These are phyloP conservation scores for Muntiacus muntjak DNA, from an alignment of 2,113 vertebrate species.

Conservation along the genomic window DNA sequence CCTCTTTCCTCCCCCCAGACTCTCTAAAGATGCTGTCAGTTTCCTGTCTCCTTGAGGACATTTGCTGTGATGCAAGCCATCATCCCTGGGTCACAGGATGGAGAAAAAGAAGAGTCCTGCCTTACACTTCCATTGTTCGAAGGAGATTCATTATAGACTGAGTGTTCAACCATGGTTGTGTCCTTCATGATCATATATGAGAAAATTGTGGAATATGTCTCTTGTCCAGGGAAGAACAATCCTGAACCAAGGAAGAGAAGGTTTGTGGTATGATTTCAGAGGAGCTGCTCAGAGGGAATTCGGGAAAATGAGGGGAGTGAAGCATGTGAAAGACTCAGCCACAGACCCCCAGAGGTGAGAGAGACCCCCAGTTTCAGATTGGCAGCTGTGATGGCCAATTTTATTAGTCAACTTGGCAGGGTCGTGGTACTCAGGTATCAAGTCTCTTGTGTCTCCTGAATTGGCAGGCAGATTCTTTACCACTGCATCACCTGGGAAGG, in stretches of 20 bases:
- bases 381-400: too few species aligned
- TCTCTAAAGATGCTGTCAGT: background rate
- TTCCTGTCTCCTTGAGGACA: background rate
- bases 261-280: too few species aligned
- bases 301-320: background rate
- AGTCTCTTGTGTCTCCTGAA: rapidly evolving
- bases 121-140: background rate
- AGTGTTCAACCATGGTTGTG: background rate
- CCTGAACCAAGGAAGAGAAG: background rate
- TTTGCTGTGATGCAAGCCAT: background rate
- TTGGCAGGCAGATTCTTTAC: background rate
- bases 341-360: rapidly evolving
- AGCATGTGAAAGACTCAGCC: rapidly evolving
- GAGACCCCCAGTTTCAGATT: rapidly evolving
- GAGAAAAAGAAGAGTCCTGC: background rate
- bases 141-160: background rate
- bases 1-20: background rate
- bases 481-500: background rate
- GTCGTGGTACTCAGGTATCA: background rate
- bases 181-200: background rate
- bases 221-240: background rate
- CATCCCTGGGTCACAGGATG: rapidly evolving
- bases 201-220: background rate
- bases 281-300: background rate
- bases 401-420: too few species aligned